Evolutionary conservation across 1,140 invertebrate species (phyloP), one percentile per base, ranked within the genome.

Genomic region (Zaprionus ghesquierei): DNA sequence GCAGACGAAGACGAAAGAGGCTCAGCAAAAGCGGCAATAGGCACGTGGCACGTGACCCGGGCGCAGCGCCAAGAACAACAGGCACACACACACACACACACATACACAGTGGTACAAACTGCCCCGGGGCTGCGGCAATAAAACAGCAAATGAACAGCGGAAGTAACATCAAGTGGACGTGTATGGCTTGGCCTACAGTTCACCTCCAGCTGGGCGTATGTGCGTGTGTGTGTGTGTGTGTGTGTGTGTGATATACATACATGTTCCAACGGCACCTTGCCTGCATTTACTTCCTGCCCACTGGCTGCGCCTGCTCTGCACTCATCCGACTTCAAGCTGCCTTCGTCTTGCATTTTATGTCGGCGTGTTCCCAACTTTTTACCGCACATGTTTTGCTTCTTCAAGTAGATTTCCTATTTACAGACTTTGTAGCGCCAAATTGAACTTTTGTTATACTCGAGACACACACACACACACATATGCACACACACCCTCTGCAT

Each of bases 381-480:
- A 31, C 55, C n/a, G 79, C 69, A 71, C 82, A 87, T 79, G 82
- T 79, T 89, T 70, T 89, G 79, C 69, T 62, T 76, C 41, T 82
- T 23, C 75, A 66, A 79, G 84, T 89, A 69, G 79, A 77, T 82
- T 73, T 69, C 79, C 76, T 73, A 79, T 89, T 69, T 69, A 82
- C 82, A 79, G 82, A 89, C 84, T 87, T 87, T 87, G 84, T 79
- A 82, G 82, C 84, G 84, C 79, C 84, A 87, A 87, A 87, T 89
- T 82, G 75, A 87, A 82, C 72, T 87, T 87, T 89, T 89, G 71
- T 87, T 87, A 68, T 74, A 56, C 82, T 69, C 63, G 12, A 38
- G 41, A 60, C 50, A 55, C 56, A 51, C 46, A 69, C 20, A 61
- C 41, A 54, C 73, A 51, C 50, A 20, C 20, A 58, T 29, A 38